Evolutionary conservation across 2,888 invertebrate species (phyloP).

Genomic region (Aspidiotus destructor): DNA sequence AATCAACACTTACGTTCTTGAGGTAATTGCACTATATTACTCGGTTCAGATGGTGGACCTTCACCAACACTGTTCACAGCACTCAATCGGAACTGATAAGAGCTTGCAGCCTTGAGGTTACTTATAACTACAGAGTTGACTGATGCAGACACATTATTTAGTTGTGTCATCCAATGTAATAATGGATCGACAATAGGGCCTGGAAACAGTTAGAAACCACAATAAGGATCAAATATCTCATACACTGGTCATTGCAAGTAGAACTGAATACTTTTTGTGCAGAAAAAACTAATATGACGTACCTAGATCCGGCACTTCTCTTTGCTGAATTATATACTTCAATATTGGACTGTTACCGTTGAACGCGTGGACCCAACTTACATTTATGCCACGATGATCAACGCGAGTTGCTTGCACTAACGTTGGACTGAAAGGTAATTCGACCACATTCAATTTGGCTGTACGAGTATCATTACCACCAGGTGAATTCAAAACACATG

Average conservation of each 20-base stretch:
- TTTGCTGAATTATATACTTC: conserved; percentile 83
- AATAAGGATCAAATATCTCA: background rate
- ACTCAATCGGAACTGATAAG: conserved; percentile 93
- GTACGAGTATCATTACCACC: conserved; percentile 88
- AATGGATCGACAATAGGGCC: conserved; percentile 77
- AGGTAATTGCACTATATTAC: conserved; percentile 80
- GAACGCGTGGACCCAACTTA: conserved; percentile 91
- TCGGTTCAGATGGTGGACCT: conserved; percentile 81
- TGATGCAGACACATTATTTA: conserved; percentile 70
- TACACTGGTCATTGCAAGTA: background rate
- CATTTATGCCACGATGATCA: conserved; percentile 68
- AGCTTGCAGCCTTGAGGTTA: conserved; percentile 84
- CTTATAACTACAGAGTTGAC: conserved; percentile 70
- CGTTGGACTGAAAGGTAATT: conserved; percentile 86
- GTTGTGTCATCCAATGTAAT: conserved; percentile 78
- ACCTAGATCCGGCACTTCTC: conserved; percentile 81
- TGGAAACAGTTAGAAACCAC: background rate
- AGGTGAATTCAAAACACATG: conserved; percentile 77
- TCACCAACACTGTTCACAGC: conserved; percentile 94
- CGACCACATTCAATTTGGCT: conserved; percentile 78
- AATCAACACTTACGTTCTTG: conserved; percentile 71
- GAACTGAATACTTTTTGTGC: background rate
- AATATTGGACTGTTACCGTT: conserved; percentile 93
- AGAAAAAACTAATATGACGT: conserved; percentile 34
- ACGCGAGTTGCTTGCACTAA: conserved; percentile 66